phyloP scores from a whole-genome alignment of 2,113 vertebrate genomes.

The Anhinga rufa region DNA sequence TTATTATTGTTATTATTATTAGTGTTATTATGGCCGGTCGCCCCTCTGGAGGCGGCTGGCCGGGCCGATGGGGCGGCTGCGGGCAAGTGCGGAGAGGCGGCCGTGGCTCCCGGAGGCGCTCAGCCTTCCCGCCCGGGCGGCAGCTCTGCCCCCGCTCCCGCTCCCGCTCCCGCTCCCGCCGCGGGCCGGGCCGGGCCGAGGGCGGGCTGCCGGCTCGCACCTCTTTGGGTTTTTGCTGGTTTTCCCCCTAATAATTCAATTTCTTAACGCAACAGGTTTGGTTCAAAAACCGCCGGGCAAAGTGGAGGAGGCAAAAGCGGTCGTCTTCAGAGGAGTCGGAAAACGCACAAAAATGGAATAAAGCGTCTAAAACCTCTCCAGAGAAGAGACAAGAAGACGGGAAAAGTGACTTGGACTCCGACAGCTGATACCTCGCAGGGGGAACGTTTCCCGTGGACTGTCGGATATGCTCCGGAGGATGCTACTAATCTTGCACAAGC shows the following conservation, averaged over 20 bases:
- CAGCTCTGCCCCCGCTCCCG: neutral
- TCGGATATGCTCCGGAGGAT: constrained; percentile 63
- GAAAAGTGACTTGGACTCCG: constrained; percentile 93
- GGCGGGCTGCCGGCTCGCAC: too few relatives aligned
- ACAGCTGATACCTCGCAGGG: constrained; percentile 83
- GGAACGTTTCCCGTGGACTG: constrained; percentile 18
- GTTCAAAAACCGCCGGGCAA: constrained; percentile 98
- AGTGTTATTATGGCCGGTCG: too few relatives aligned
- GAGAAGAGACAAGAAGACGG: constrained; percentile 85
- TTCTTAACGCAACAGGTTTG: constrained; percentile 80
- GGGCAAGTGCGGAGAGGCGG: neutral
- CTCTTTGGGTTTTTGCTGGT: too few relatives aligned
- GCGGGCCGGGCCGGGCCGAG: neutral
- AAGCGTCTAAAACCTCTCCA: constrained; percentile 79
- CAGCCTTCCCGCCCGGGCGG: neutral
- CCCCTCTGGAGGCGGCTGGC: neutral
- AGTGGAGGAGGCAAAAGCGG: constrained; percentile 96
- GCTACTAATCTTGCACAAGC: constrained; percentile 79
- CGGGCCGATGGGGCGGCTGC: neutral
- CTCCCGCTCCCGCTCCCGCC: too few relatives aligned
- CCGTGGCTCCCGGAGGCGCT: too few relatives aligned
- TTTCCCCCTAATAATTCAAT: neutral
- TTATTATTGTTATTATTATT: too few relatives aligned
- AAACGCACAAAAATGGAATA: constrained; percentile 92
- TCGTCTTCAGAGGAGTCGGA: constrained; percentile 97